phyloP scores from a whole-genome alignment of 2,888 invertebrate genomes.

The Macrosoma leucophasiata region DNA sequence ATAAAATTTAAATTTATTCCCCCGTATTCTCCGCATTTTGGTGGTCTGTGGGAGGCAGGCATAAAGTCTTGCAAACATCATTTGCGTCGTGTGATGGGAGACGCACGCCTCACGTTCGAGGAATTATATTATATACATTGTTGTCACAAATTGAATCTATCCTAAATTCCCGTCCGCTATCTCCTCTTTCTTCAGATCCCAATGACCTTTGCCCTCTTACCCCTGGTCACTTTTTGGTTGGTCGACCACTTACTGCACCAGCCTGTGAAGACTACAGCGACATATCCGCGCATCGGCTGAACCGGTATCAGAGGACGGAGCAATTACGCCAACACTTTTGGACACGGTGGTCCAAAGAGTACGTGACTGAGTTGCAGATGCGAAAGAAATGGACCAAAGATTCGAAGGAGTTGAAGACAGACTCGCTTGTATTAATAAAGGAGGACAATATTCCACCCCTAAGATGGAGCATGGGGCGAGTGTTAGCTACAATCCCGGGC shows the following conservation, averaged over 20 bases:
- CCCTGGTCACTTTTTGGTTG: not conserved
- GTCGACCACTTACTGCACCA: not conserved
- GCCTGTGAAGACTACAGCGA: not conserved
- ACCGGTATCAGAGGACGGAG: not conserved
- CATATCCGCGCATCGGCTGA: not conserved
- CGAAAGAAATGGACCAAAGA: not conserved
- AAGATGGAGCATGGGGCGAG: not conserved
- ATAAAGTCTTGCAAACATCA: not conserved
- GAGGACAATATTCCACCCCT: not conserved
- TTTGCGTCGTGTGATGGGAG: not conserved
- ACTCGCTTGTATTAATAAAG: not conserved
- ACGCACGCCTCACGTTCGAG: constrained; percentile 1
- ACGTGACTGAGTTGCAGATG: not conserved
- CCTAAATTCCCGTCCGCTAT: constrained; percentile 1
- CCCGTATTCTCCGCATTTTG: constrained; percentile 19
- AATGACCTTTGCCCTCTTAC: not conserved
- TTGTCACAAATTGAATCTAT: constrained; percentile 1
- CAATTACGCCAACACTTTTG: not conserved
- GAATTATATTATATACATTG: constrained; percentile 1
- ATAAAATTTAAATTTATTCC: constrained; percentile 19
- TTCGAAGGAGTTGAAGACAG: not conserved
- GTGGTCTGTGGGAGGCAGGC: constrained; percentile 3
- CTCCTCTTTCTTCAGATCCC: not conserved
- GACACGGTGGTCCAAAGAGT: constrained; percentile 1
- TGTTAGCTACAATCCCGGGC: not conserved